Percentiles rank a stretch among this genome's conserved stretches.
phyloP scores from a whole-genome alignment of 2,888 invertebrate genomes.

The Chymomyza fuscimana region DNA sequence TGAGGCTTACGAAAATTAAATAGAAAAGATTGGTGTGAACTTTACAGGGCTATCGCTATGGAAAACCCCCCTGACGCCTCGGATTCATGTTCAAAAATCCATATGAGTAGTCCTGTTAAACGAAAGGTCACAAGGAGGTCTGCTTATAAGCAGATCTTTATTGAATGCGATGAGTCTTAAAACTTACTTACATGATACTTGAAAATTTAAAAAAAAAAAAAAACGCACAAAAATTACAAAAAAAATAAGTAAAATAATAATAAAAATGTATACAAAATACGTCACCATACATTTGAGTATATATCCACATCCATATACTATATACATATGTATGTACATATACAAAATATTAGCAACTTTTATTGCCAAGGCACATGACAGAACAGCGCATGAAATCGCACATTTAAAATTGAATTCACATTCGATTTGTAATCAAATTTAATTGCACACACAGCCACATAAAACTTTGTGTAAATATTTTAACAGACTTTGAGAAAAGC shows the following conservation, averaged over 20 bases:
- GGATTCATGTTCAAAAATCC: no score
- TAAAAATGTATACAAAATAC: background rate
- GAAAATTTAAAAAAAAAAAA: no score
- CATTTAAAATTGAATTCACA: constrained; percentile 35
- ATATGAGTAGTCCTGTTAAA: no score
- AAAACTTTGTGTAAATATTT: constrained; percentile 17
- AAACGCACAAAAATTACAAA: background rate
- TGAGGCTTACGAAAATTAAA: no score
- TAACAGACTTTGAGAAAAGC: constrained; percentile 47
- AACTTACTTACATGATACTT: no score
- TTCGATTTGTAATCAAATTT: constrained; percentile 50
- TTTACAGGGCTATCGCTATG: no score
- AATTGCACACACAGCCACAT: constrained; percentile 8
- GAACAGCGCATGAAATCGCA: constrained; percentile 35
- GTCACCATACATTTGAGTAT: background rate
- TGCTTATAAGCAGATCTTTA: no score
- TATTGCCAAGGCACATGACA: constrained; percentile 53
- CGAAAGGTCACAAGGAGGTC: no score
- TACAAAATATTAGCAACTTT: constrained; percentile 47
- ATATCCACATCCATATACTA: background rate
- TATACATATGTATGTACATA: background rate
- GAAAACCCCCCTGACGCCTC: no score
- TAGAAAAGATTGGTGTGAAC: no score
- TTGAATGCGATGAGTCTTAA: no score
- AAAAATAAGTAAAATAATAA: background rate